Percentiles rank a stretch among this genome's conserved stretches.
Conservation (phyloP, 2,113 vertebrate species). For the Notechis scutatus region DNA sequence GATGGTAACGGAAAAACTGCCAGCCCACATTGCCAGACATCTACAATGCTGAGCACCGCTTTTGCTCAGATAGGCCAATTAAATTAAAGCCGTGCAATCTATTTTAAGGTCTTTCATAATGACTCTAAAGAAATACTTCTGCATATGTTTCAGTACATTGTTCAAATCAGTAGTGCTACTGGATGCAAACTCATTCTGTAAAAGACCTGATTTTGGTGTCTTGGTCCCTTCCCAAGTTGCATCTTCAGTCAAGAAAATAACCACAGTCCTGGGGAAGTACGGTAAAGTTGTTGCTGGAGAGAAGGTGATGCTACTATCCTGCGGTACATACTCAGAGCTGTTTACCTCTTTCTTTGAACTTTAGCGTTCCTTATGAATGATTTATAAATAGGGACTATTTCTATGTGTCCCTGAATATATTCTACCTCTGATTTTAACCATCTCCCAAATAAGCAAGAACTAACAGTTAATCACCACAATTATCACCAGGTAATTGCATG, state of each 20-base stretch:
- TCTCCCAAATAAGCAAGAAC: neutral
- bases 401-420: neutral
- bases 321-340: neutral
- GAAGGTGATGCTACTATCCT: neutral
- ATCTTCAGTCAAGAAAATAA: neutral
- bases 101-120: conserved; percentile 9
- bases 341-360: neutral
- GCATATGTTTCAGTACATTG: neutral
- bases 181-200: neutral
- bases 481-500: neutral
- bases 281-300: neutral
- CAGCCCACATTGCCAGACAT: conserved; percentile 38
- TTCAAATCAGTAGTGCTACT: neutral
- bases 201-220: neutral
- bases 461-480: neutral
- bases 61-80: conserved; percentile 8
- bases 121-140: neutral
- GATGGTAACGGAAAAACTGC: conserved; percentile 25
- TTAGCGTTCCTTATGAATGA: neutral
- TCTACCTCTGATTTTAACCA: neutral
- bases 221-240: neutral
- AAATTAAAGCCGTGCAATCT: neutral
- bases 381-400: neutral
- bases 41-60: conserved; percentile 7
- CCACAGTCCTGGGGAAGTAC: neutral